Evolutionary conservation across 2,888 invertebrate species (phyloP).

Genomic region (Keiferia lycopersicella): DNA sequence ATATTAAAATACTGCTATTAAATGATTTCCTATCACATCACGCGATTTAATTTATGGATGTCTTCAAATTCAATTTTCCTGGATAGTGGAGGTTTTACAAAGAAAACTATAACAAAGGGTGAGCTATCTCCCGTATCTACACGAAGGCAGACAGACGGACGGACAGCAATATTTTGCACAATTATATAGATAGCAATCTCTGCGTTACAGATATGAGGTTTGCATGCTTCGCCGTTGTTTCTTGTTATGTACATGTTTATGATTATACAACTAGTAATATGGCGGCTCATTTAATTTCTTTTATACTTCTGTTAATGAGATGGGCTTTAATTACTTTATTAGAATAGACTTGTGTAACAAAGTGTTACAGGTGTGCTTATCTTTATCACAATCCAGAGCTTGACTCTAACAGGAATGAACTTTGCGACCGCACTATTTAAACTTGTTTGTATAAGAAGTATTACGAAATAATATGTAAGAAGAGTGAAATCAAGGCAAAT

Average conservation of each 20-base stretch:
- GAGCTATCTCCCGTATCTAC: constrained; percentile 46
- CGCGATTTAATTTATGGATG: constrained; percentile 4
- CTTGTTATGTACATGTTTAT: constrained; percentile 45
- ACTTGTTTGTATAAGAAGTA: too few species aligned
- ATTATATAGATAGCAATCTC: constrained; percentile 68
- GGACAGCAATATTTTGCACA: constrained; percentile 69
- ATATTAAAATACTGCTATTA: background rate
- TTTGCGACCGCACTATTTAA: background rate
- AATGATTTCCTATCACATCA: constrained; percentile 12
- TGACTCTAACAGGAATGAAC: background rate
- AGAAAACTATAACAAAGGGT: constrained; percentile 37
- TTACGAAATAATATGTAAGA: too few species aligned
- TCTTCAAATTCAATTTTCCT: constrained; percentile 13
- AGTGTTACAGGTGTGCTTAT: background rate
- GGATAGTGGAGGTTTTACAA: constrained; percentile 23
- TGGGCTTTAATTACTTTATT: constrained; percentile 32
- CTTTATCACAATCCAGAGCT: background rate
- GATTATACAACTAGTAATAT: constrained; percentile 41
- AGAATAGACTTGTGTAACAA: constrained; percentile 13
- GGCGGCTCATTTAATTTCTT: constrained; percentile 38
- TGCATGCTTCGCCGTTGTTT: constrained; percentile 44
- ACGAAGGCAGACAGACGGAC: constrained; percentile 55
- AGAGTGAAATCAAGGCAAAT: background rate
- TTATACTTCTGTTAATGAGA: constrained; percentile 5
- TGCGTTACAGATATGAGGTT: constrained; percentile 56